Evolutionary conservation across 1,140 invertebrate species (phyloP).

Genomic region (Magallana ariakensis): DNA sequence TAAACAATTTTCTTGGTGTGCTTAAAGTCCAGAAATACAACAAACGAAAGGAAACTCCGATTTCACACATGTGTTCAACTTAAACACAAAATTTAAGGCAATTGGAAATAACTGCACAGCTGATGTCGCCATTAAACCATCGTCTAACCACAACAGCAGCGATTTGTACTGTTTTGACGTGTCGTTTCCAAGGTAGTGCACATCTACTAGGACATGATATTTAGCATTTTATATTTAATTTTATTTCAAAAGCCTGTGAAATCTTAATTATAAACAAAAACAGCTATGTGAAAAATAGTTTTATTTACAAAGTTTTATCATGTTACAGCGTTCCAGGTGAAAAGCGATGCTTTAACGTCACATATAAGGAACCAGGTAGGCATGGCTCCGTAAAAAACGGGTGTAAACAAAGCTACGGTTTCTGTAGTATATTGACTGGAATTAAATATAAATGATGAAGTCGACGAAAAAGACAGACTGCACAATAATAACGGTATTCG

Average conservation of each 20-base stretch:
- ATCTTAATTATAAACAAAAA: too few species aligned
- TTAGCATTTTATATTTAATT: neutral
- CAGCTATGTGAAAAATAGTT: too few species aligned
- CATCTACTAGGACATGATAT: neutral
- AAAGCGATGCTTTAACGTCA: neutral
- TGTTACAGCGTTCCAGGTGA: neutral
- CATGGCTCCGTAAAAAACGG: neutral
- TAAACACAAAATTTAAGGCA: slow-evolving; percentile 1
- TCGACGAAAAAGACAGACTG: too few species aligned
- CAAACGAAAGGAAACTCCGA: neutral
- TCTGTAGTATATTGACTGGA: too few species aligned
- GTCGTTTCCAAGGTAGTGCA: slow-evolving; percentile 2
- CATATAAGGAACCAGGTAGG: neutral
- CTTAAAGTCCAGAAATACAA: neutral
- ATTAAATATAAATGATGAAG: too few species aligned
- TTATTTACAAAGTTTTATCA: neutral
- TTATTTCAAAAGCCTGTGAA: too few species aligned
- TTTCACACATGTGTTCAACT: slow-evolving; percentile 18
- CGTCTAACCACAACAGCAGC: slow-evolving; percentile 8
- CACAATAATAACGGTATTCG: too few species aligned
- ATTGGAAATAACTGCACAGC: slow-evolving; percentile 14
- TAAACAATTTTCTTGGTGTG: neutral
- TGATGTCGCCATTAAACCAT: slow-evolving; percentile 27
- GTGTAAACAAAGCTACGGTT: too few species aligned
- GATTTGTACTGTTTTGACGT: slow-evolving; percentile 29